Percentiles rank a stretch among this genome's conserved stretches.
Evolutionary conservation across 2,888 invertebrate genomes (phyloP).

Genomic region (Andrena bicolor): DNA sequence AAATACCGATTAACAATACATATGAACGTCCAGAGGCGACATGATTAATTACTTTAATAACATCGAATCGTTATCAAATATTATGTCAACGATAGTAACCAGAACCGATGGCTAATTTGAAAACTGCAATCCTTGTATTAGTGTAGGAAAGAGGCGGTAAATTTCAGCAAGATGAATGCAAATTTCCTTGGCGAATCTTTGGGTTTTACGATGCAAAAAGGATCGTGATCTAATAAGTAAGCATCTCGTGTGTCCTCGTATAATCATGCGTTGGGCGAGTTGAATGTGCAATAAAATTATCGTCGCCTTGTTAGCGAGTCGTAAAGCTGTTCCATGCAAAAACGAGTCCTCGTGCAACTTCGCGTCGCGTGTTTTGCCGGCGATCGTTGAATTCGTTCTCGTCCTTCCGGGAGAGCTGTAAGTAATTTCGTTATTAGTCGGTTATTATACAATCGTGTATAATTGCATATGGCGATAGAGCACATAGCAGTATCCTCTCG

Average conservation of each 20-base stretch:
- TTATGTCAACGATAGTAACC: neutral
- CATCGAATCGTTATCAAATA: neutral
- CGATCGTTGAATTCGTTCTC: neutral
- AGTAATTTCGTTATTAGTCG: conserved; percentile 27
- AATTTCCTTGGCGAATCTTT: no score
- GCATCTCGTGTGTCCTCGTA: no score
- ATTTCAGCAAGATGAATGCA: no score
- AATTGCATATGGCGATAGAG: conserved; percentile 30
- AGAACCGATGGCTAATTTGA: neutral
- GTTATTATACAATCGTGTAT: conserved; percentile 29
- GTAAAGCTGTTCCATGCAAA: neutral
- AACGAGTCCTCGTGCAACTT: neutral
- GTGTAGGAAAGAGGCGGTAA: neutral
- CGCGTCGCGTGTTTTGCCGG: conserved; percentile 11
- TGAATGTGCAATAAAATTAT: neutral
- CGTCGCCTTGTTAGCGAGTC: neutral
- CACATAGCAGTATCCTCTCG: conserved; percentile 10
- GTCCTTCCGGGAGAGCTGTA: conserved; percentile 7
- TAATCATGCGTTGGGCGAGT: no score
- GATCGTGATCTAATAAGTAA: no score
- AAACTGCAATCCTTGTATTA: conserved; percentile 8
- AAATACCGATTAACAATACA: conserved; percentile 27
- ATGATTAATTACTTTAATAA: neutral
- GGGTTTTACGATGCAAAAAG: no score
- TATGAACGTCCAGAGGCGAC: neutral